Conservation (phyloP, 1,140 invertebrate species). For the Octopus sinensis region DNA sequence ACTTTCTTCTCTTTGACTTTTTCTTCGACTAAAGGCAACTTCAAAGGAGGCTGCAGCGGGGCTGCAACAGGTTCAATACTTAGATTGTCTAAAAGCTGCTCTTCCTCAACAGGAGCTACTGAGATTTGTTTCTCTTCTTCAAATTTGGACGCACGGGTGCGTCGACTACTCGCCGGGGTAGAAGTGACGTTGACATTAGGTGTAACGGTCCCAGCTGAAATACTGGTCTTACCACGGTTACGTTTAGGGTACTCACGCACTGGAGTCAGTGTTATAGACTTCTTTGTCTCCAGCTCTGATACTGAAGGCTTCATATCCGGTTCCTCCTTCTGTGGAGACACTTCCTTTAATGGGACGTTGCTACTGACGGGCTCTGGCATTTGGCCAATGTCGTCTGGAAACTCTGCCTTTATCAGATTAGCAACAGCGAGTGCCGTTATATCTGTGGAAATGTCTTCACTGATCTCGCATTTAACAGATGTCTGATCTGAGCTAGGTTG, state of each 20-base stretch:
- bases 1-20: constrained; percentile 1
- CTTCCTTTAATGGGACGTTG: background rate
- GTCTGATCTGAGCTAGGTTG: background rate
- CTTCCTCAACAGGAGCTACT: background rate
- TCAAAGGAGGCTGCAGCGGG: background rate
- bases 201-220: background rate
- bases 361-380: background rate
- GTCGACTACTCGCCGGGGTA: background rate
- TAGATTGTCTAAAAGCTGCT: background rate
- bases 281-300: background rate
- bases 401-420: constrained; percentile 12
- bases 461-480: background rate
- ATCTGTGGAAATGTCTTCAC: background rate
- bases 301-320: background rate
- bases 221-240: background rate
- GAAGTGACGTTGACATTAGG: background rate
- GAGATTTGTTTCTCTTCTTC: background rate
- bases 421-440: background rate
- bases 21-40: background rate
- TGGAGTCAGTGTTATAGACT: background rate
- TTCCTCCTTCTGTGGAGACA: background rate
- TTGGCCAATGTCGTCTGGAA: background rate
- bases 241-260: constrained; percentile 11
- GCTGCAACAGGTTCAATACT: background rate
- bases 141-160: background rate